Evolutionary conservation across 1,140 invertebrate species (phyloP), one percentile per base, ranked within the genome.

Genomic region (Atta colombica): DNA sequence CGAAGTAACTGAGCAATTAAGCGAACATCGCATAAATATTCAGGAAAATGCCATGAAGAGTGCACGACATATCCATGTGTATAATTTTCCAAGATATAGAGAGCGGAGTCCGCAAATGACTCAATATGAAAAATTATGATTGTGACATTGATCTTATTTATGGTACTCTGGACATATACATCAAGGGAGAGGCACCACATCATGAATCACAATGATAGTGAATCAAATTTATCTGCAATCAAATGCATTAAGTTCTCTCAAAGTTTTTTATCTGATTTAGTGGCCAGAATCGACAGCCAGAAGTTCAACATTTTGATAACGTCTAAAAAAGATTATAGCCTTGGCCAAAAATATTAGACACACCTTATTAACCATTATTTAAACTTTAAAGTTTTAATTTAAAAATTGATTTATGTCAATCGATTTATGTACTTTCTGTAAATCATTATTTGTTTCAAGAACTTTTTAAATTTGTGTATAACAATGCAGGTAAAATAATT

Each of bases 41-140:
- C 39, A 12, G 12, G 14, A 35, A 75, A 84, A 49, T 75, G 31
- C 35, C n/a, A 4, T 6, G 65, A 45, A 10, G 25, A 60, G 31
- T 74, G 68, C 39, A 61, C 16, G 66, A 2, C 68, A 77, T 69
- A 58, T 39, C 6, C 28, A 25, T 28, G 8, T n/a, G 2, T 65
- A 14, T 39, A 74, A 75, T 72, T 74, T 77, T n/a, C 25, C 69
- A 75, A 75, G 80, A 74, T 61, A 12, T 55, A 31, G 51, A 31
- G 25, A 31, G 35, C 55, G 16, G 51, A 25, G 16, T 3, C 28
- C n/a, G 6, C 55, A 63, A 82, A 31, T 89, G 91, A 90, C 87
- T 89, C 86, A 90, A 75, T 80, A 65, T 65, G 49, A 49, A 35
- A 80, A 88, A 91, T 88, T 82, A 84, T 68, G 86, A 35, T 45